phyloP scores from a whole-genome alignment of 1,140 invertebrate genomes.

The Drosophila melanica region DNA sequence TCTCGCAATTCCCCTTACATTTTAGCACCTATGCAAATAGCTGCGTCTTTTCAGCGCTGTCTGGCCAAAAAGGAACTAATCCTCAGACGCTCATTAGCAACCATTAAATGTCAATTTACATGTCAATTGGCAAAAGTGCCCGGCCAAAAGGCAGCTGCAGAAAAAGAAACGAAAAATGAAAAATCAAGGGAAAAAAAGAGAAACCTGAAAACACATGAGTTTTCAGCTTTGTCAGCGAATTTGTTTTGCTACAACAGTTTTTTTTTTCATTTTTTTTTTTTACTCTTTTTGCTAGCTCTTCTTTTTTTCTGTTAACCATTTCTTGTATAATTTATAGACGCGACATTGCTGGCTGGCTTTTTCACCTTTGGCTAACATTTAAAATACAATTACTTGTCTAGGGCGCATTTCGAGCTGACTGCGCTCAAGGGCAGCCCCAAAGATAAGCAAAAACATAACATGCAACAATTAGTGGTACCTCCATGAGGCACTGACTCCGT shows the following conservation, averaged over 20 bases:
- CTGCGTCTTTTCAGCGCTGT: constrained; percentile 11
- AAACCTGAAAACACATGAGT: constrained; percentile 55
- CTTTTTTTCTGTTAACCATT: constrained; percentile 41
- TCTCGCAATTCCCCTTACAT: constrained; percentile 23
- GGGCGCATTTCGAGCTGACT: constrained; percentile 53
- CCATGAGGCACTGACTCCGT: constrained; percentile 20
- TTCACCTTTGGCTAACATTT: constrained; percentile 73
- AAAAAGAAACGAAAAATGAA: constrained; percentile 32
- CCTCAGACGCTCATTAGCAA: constrained; percentile 81
- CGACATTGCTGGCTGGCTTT: constrained; percentile 59
- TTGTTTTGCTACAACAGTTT: constrained; percentile 49
- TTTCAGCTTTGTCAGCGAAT: constrained; percentile 76
- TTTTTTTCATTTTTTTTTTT: too few species aligned
- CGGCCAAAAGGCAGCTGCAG: constrained; percentile 40
- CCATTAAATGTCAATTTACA: constrained; percentile 83
- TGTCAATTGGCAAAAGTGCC: constrained; percentile 75
- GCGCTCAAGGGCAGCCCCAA: constrained; percentile 40
- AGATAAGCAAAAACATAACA: constrained; percentile 81
- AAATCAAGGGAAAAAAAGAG: constrained; percentile 25
- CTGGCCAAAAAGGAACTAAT: constrained; percentile 55
- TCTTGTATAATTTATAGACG: constrained; percentile 80
- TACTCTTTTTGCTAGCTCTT: constrained; percentile 22
- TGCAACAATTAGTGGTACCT: constrained; percentile 79
- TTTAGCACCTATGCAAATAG: constrained; percentile 54
- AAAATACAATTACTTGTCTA: constrained; percentile 76